phyloP scores from a whole-genome alignment of 2,888 invertebrate species.

The Nemapogon koenigi region DNA sequence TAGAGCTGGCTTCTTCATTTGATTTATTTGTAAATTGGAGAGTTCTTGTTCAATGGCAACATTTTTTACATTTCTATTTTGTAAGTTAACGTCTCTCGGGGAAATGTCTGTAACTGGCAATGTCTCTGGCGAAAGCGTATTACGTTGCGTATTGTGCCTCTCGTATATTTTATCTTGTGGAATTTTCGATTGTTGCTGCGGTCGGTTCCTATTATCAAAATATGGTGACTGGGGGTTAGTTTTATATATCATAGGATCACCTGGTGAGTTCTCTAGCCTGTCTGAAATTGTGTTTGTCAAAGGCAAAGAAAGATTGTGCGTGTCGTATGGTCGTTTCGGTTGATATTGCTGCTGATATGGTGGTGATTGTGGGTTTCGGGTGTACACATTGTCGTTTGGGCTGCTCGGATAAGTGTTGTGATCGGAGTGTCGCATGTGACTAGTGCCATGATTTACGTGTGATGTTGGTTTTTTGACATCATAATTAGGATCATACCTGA shows the following conservation, averaged over 20 bases:
- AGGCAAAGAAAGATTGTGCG: slow-evolving; percentile 53
- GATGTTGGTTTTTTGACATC: slow-evolving; percentile 61
- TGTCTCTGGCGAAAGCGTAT: slow-evolving; percentile 46
- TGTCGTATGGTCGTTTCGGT: slow-evolving; percentile 45
- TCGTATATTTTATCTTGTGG: slow-evolving; percentile 41
- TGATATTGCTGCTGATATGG: slow-evolving; percentile 38
- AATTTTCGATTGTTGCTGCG: slow-evolving; percentile 31
- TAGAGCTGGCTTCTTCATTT: not conserved
- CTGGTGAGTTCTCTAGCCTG: slow-evolving; percentile 40
- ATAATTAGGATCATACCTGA: slow-evolving; percentile 62
- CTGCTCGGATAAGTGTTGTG: slow-evolving; percentile 42
- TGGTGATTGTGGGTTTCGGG: slow-evolving; percentile 53
- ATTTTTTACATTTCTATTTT: slow-evolving; percentile 21
- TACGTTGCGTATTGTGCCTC: slow-evolving; percentile 24
- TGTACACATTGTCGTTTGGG: slow-evolving; percentile 56
- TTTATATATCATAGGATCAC: slow-evolving; percentile 38
- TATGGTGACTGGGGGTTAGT: slow-evolving; percentile 58
- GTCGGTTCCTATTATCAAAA: slow-evolving; percentile 49
- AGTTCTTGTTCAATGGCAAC: slow-evolving; percentile 24
- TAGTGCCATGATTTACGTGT: slow-evolving; percentile 53
- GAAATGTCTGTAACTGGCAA: slow-evolving; percentile 25
- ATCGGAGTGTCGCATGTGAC: slow-evolving; percentile 45
- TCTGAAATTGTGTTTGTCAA: slow-evolving; percentile 48
- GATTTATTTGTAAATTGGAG: slow-evolving; percentile 16
- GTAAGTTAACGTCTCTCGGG: slow-evolving; percentile 22